phyloP scores from a whole-genome alignment of 2,888 invertebrate species.

The Dastarcus helophoroides region DNA sequence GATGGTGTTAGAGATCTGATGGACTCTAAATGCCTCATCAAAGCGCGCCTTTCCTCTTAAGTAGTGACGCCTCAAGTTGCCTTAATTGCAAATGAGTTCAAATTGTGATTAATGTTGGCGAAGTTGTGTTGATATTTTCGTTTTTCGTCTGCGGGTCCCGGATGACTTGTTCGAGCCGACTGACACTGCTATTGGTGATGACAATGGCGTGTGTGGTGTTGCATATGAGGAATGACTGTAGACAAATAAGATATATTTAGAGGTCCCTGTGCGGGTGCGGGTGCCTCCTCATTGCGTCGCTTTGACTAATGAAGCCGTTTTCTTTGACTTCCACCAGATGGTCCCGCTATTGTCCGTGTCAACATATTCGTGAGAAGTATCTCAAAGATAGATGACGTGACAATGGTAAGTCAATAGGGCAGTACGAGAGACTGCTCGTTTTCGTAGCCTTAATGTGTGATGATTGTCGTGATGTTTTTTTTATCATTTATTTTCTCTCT shows the following conservation, averaged over 20 bases:
- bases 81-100: too few species aligned
- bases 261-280: constrained; percentile 24
- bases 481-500: constrained; percentile 1
- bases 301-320: constrained; percentile 28
- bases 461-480: neutral
- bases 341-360: constrained; percentile 91
- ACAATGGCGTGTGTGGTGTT: neutral
- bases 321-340: constrained; percentile 53
- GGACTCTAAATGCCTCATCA: too few species aligned
- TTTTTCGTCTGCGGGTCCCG: too few species aligned
- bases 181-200: too few species aligned
- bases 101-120: too few species aligned
- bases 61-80: too few species aligned
- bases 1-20: too few species aligned
- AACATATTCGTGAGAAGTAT: constrained; percentile 98
- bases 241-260: neutral
- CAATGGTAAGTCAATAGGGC: constrained; percentile 98
- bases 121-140: too few species aligned
- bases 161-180: too few species aligned
- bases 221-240: neutral
- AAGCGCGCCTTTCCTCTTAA: too few species aligned
- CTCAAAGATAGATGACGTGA: constrained; percentile 98
- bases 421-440: too few species aligned
- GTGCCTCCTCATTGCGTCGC: constrained; percentile 30
- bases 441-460: too few species aligned